Conservation (phyloP, 2,888 invertebrate genomes). For the Dichetophora obliterata region DNA sequence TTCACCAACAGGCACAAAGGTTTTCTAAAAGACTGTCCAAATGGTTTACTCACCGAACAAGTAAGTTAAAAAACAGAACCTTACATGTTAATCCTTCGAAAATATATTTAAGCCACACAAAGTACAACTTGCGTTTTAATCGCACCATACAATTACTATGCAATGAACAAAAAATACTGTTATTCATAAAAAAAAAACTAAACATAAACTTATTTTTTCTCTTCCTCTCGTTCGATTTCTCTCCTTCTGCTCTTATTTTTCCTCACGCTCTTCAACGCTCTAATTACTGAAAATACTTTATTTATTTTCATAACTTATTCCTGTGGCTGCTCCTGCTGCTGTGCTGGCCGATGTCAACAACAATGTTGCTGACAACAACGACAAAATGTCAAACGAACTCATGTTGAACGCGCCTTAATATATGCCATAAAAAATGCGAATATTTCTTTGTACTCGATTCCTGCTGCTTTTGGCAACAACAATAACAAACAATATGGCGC, state of each 20-base stretch:
- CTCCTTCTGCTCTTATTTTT: not conserved
- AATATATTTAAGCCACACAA: not conserved
- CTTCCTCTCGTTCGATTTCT: not conserved
- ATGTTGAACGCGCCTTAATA: constrained; percentile 21
- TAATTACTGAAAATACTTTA: not conserved
- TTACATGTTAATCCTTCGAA: not conserved
- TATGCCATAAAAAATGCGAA: constrained; percentile 24
- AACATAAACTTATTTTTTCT: not conserved
- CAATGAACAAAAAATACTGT: not conserved
- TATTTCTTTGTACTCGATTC: not conserved
- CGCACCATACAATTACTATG: not conserved
- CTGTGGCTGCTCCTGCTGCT: too few relatives aligned
- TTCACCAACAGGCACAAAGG: constrained; percentile 88
- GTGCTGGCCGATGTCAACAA: not conserved
- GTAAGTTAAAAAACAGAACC: constrained; percentile 71
- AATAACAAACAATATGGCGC: not conserved
- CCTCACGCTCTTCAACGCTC: not conserved
- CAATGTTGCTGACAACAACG: not conserved
- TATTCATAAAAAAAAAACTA: not conserved
- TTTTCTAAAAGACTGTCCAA: constrained; percentile 96
- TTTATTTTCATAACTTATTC: not conserved
- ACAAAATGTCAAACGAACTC: not conserved
- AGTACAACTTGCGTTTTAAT: not conserved
- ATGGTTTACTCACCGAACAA: constrained; percentile 94
- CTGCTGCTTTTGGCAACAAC: not conserved